Percentiles rank a stretch among this genome's conserved stretches.
phyloP scores from a whole-genome alignment of 2,797 vertebrate species.

The Phylloscopus collybita region DNA sequence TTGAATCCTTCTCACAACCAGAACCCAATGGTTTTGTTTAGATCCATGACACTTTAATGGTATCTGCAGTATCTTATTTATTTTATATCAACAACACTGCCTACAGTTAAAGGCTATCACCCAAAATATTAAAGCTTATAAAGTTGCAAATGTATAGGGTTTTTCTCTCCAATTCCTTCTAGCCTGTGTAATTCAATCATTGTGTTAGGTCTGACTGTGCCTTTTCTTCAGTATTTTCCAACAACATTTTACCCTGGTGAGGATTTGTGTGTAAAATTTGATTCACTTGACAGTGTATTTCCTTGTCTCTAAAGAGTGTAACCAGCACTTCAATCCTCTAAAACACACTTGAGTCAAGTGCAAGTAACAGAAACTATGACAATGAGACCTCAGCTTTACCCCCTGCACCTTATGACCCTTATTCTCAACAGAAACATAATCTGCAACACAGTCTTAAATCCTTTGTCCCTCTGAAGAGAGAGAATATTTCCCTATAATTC shows the following conservation, averaged over 20 bases:
- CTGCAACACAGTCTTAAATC: constrained; percentile 18
- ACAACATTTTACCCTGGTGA: background rate
- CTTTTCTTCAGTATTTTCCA: background rate
- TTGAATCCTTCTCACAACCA: background rate
- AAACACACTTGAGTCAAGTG: constrained; percentile 43
- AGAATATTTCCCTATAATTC: background rate
- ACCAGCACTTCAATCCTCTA: constrained; percentile 25
- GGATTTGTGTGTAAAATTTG: background rate
- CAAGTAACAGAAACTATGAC: constrained; percentile 8
- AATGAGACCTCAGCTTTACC: constrained; percentile 24
- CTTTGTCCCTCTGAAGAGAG: background rate
- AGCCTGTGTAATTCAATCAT: background rate
- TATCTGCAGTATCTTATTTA: background rate
- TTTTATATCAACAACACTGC: background rate
- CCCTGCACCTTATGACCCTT: background rate
- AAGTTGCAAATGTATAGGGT: background rate
- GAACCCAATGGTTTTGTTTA: background rate
- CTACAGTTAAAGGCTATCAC: background rate
- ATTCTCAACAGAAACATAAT: background rate
- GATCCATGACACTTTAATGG: background rate
- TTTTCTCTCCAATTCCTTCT: background rate
- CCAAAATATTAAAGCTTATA: background rate
- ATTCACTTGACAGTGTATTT: background rate
- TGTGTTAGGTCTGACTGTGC: background rate
- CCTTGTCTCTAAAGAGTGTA: background rate